These are phyloP conservation scores for Solea senegalensis DNA, from an alignment of 2,113 vertebrate genomes.

Conservation along the genomic window DNA sequence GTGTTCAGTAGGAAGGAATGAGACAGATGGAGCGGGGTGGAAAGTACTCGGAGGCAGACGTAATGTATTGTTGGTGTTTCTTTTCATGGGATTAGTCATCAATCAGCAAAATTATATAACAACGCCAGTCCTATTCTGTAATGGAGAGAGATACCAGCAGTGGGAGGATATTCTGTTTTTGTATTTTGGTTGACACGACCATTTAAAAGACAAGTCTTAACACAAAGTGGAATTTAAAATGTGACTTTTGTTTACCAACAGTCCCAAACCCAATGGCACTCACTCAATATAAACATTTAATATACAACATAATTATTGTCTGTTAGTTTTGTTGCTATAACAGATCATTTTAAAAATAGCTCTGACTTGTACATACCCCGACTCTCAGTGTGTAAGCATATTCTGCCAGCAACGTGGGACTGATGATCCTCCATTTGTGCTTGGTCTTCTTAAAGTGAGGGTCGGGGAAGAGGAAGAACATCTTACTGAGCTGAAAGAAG, in stretches of 20 bases:
- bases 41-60: neutral
- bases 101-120: neutral
- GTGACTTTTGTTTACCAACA: neutral
- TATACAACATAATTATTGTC: neutral
- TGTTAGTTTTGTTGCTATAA: neutral
- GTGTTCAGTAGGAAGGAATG: neutral
- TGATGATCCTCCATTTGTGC: conserved; percentile 96
- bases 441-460: conserved; percentile 96
- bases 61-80: neutral
- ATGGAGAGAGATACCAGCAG: neutral
- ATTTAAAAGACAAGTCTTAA: neutral
- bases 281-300: too few species aligned
- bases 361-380: conserved; percentile 80
- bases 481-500: conserved; percentile 73
- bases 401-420: conserved; percentile 88
- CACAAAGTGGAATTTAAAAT: too few species aligned
- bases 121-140: neutral
- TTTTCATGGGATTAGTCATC: neutral
- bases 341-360: neutral
- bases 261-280: neutral
- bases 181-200: neutral
- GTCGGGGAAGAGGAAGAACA: conserved; percentile 83
- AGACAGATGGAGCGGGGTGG: too few species aligned
- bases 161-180: neutral
- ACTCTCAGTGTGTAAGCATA: conserved; percentile 89